Base-by-base conservation (phyloP, 2,888 invertebrate genomes). In the Campoplex nolae region DNA sequence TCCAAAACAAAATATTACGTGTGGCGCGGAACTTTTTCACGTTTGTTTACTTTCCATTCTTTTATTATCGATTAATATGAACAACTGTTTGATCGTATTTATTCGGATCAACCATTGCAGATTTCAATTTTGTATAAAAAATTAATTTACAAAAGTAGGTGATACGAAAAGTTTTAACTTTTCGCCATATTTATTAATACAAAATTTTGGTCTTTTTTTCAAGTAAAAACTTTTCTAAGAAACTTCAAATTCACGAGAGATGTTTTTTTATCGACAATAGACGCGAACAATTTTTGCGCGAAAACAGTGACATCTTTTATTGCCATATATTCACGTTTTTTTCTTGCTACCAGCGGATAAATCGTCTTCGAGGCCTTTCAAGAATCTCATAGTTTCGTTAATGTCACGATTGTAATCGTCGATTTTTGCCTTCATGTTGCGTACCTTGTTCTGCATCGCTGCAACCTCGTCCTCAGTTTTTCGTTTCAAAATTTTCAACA, bases 341-440 rank as follows among this genome's bases (percentile, higher is more conserved):
- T 91, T 91, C 23, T 90, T 89, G 35, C 88, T 75, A 4, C 84
- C 88, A 11, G 83, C 83, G 0, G 87, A 83, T 16, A 88, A n/a
- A 78, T 91, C 89, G 8, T 88, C 89, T 13, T 92, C 92, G n/a
- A 93, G 89, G 3, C 77, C 88, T 71, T 91, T 90, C 38, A 93
- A 83, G 87, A 92, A 91, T 81, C 91, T 88, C 9, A 92, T 73
- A 78, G 91, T 92, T 70, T 93, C 92, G 11, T 86, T 90, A 71
- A 93, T 92, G 11, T 90, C 90, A 4, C 91, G 91, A 88, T 91
- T 90, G 58, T 92, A 91, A 28, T 92, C 90, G 7, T 92, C 89
- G 65, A 93, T 92, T 83, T 92, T 92, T 4, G 87, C 88, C 2
- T 85, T 89, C 91, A 93, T 91, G 6, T 79, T 42, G 6, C 88